Evolutionary conservation across 2,113 vertebrate genomes (phyloP).

Genomic region (Pontoporia blainvillei): DNA sequence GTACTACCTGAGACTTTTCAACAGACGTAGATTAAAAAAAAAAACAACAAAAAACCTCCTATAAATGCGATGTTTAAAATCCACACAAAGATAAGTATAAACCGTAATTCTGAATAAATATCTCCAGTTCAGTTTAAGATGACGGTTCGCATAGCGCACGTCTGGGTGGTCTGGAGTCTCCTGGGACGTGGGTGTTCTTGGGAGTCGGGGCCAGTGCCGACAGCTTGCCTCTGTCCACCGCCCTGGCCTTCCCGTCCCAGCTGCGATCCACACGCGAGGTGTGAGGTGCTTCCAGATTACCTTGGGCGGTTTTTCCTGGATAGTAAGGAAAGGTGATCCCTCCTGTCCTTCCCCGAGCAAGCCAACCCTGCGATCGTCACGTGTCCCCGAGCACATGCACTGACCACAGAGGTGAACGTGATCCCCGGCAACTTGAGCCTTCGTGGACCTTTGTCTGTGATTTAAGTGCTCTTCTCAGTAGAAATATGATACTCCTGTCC

Average conservation of each 20-base stretch:
- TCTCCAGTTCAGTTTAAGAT: constrained; percentile 29
- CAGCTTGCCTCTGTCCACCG: not conserved
- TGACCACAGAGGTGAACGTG: constrained; percentile 38
- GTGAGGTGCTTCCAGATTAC: not conserved
- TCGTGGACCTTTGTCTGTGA: not conserved
- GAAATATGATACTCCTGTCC: constrained; percentile 61
- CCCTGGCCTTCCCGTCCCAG: not conserved
- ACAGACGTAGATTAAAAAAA: not conserved
- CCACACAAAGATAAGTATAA: constrained; percentile 33
- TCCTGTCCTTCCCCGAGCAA: too few species aligned
- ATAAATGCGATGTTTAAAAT: constrained; percentile 55
- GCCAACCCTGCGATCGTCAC: not conserved
- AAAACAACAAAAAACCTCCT: not conserved
- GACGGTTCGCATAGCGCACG: not conserved
- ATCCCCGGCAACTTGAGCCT: constrained; percentile 4
- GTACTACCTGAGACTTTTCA: not conserved
- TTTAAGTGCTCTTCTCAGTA: constrained; percentile 53
- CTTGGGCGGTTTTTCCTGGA: not conserved
- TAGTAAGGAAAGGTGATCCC: not conserved
- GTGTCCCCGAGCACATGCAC: not conserved
- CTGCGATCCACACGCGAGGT: not conserved
- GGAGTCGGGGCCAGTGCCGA: not conserved
- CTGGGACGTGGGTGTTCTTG: not conserved
- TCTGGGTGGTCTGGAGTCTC: constrained; percentile 53
- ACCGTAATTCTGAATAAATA: constrained; percentile 46